Percentiles rank a stretch among this genome's conserved stretches.
Evolutionary conservation across 1,140 invertebrate genomes (phyloP).

Genomic region (Heterodera carotae): DNA sequence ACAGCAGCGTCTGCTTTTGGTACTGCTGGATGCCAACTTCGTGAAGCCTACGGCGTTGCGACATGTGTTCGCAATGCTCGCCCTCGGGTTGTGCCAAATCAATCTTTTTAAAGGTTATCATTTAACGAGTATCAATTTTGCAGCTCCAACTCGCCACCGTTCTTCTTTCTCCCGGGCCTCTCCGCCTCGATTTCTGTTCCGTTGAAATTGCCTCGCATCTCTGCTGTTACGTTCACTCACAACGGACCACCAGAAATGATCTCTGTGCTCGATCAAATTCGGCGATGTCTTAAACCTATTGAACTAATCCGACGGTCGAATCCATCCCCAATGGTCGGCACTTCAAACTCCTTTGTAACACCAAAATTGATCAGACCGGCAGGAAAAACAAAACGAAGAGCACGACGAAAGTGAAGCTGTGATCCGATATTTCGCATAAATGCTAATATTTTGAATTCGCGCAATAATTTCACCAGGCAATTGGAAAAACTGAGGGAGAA

Average conservation of each 20-base stretch:
- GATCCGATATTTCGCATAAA: too few relatives aligned
- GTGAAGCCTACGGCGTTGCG: background rate
- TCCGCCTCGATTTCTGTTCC: background rate
- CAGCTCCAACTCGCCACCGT: background rate
- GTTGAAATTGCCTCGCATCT: conserved; percentile 11
- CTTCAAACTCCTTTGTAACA: background rate
- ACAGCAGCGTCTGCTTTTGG: background rate
- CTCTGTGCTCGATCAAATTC: background rate
- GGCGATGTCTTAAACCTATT: background rate
- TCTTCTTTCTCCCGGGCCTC: conserved; percentile 20
- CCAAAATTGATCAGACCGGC: background rate
- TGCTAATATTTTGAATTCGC: too few relatives aligned
- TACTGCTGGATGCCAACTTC: conserved; percentile 10
- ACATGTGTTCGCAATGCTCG: background rate
- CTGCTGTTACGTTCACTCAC: background rate
- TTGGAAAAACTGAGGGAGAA: too few relatives aligned
- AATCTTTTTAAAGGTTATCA: background rate
- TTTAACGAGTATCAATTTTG: background rate
- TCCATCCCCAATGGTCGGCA: background rate
- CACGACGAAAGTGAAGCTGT: background rate
- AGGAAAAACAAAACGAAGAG: background rate
- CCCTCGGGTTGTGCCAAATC: background rate
- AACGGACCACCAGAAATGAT: background rate
- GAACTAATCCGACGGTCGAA: background rate
- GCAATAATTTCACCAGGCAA: too few relatives aligned